Evolutionary conservation across 1,140 invertebrate genomes (phyloP), one percentile per base, ranked within the genome.

Genomic region (Lucilia sericata): DNA sequence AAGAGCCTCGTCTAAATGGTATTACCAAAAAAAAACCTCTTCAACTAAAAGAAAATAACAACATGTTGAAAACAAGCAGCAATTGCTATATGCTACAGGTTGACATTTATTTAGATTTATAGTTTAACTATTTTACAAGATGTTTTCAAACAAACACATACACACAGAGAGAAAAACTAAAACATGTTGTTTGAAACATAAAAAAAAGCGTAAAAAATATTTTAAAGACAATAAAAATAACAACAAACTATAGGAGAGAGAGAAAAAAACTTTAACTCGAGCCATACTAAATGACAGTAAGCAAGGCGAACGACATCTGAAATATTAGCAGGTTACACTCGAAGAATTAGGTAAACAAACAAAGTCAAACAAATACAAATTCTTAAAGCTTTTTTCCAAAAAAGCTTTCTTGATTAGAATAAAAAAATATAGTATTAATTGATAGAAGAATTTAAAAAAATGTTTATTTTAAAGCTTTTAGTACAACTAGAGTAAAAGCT

Each of bases 61-160:
- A 76, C 42, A 80, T 80, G 76, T 80, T 80, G 76, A 80, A 80
- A 80, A 80, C 76, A 80, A 80, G 76, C 76, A 80, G 76, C 76
- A 80, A 80, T 80, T 80, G 76, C 76, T 80, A 80, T 80, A 80
- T 80, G 76, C 76, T 80, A 80, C 76, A 80, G 76, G 76, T 80
- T 80, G 76, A 80, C 76, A 80, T 80, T 80, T 80, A 80, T 80
- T 80, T 80, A 80, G 76, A 80, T 80, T 80, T 80, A 80, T 80
- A 80, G 76, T 80, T 80, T 80, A 80, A 80, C 76, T 80, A 80
- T 80, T 49, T 49, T 80, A 80, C 76, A 80, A 80, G 42, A 80
- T 80, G 76, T 80, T 80, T 36, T 60, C 10, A 60, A 13, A 10
- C 5, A 60, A 0, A 60, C 51, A 60, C 51, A 17, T 12, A 12